Evolutionary conservation across 2,888 invertebrate species (phyloP).

Genomic region (Amphipyra tragopoginis): DNA sequence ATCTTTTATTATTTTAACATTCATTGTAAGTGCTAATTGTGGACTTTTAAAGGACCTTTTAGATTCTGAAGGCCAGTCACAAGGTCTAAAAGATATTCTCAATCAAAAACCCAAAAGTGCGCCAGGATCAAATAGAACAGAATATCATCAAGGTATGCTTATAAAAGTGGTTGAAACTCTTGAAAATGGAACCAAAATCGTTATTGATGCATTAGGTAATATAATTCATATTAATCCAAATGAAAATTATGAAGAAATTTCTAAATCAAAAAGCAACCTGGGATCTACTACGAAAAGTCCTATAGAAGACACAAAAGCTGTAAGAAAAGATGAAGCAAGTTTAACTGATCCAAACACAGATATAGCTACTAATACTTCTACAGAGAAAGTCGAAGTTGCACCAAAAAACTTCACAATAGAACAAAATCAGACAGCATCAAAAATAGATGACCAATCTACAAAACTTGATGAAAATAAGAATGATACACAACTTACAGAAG

Average conservation of each 20-base stretch:
- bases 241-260: conserved; percentile 3
- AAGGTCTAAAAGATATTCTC: background rate
- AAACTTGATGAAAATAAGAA: conserved; percentile 17
- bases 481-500: conserved; percentile 8
- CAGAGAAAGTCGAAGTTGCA: conserved; percentile 10
- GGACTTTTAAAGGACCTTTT: conserved; percentile 43
- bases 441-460: background rate
- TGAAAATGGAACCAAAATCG: conserved; percentile 34
- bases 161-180: conserved; percentile 31
- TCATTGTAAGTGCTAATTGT: conserved; percentile 34
- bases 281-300: background rate
- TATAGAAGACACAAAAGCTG: background rate
- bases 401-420: background rate
- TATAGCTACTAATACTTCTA: background rate
- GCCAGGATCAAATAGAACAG: background rate
- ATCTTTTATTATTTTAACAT: conserved; percentile 24
- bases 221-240: conserved; percentile 18
- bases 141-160: conserved; percentile 14
- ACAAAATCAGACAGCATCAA: background rate
- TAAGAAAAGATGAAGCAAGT: background rate
- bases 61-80: background rate
- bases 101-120: conserved; percentile 15
- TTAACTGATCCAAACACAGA: background rate
- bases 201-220: conserved; percentile 38
- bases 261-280: background rate